Percentiles rank a stretch among this genome's conserved stretches.
These are phyloP conservation scores for Cacatua alba DNA, from an alignment of 2,113 vertebrate genomes.

Conservation along the genomic window DNA sequence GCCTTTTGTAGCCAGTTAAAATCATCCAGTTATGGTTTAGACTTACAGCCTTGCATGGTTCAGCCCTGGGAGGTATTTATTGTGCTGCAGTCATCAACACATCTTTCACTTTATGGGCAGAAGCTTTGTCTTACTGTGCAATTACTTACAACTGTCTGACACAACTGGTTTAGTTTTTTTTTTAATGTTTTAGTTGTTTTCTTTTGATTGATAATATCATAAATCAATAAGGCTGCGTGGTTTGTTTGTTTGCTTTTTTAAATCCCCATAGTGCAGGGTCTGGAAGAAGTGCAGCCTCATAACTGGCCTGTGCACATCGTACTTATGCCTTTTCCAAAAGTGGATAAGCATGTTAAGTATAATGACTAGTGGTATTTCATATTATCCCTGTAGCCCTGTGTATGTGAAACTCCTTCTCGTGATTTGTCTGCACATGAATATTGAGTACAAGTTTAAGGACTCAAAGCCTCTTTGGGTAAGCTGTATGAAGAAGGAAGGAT, in stretches of 20 bases:
- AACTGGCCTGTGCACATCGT: background rate
- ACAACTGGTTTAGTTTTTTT: background rate
- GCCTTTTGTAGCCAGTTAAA: background rate
- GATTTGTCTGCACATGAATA: background rate
- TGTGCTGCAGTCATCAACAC: background rate
- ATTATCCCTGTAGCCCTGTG: background rate
- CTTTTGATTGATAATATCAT: background rate
- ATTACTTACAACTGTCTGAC: background rate
- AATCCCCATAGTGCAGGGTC: background rate
- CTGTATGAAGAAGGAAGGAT: background rate
- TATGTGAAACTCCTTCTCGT: background rate
- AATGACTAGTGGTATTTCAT: background rate
- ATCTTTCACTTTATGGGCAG: background rate
- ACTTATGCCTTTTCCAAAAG: background rate
- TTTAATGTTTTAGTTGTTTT: background rate
- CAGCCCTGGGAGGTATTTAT: background rate
- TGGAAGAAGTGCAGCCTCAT: background rate
- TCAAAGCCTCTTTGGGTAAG: background rate
- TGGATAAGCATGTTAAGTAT: background rate
- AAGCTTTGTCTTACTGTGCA: background rate
- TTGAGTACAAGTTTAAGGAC: background rate
- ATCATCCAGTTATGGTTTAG: background rate
- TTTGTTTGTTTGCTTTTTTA: background rate
- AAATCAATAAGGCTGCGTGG: background rate
- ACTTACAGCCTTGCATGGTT: background rate